phyloP scores from a whole-genome alignment of 2,797 vertebrate genomes.

The Phrynocephalus vlangalii region DNA sequence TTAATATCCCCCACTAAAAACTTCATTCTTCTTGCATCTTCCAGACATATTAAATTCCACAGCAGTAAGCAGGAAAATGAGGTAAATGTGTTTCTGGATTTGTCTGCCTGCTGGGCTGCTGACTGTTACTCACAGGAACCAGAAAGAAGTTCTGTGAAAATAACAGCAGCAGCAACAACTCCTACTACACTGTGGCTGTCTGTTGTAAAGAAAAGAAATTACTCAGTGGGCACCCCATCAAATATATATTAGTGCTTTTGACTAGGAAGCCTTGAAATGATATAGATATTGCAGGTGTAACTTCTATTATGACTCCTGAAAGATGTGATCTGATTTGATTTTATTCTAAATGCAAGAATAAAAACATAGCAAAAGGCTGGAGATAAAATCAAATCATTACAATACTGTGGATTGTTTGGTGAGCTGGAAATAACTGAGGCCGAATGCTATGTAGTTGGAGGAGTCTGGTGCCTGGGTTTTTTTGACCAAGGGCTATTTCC shows the following conservation, averaged over 20 bases:
- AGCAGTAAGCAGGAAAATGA: neutral
- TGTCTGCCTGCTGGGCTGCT: neutral
- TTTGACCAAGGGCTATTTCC: neutral
- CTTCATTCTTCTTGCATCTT: neutral
- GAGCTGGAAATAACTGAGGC: neutral
- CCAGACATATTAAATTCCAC: conserved; percentile 7
- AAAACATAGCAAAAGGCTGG: neutral
- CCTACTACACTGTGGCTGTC: neutral
- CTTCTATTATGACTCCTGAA: neutral
- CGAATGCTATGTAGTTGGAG: neutral
- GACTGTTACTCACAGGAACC: conserved; percentile 12
- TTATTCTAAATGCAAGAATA: neutral
- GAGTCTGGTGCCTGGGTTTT: neutral
- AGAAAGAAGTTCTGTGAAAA: neutral
- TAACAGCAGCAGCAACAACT: neutral
- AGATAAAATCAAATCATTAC: neutral
- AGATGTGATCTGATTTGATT: neutral
- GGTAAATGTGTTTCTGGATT: neutral
- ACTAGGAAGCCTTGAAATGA: neutral
- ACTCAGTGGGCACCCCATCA: neutral
- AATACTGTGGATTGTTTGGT: neutral
- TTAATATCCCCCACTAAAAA: neutral
- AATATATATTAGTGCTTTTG: neutral
- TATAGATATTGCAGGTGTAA: neutral
- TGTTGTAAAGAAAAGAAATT: neutral